A percentile compares a stretch with the other conserved stretches of the same genome.
phyloP scores from a whole-genome alignment of 2,888 invertebrate species.

The Phortica okadai region DNA sequence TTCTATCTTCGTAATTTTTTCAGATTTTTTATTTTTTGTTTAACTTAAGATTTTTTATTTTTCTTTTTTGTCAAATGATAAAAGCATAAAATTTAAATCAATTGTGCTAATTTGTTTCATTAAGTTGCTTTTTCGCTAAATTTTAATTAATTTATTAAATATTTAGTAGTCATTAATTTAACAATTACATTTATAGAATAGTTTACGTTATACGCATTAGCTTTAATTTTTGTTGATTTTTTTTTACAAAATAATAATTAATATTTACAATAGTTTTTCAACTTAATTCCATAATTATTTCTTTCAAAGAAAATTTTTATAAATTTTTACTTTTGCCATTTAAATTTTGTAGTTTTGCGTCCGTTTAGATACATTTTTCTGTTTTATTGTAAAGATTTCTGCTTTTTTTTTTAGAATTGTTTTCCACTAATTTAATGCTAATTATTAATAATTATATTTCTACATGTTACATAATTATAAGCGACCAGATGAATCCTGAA shows the following conservation, averaged over 20 bases:
- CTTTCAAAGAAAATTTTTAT: conserved; percentile 48
- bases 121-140: conserved; percentile 14
- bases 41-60: neutral
- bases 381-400: conserved; percentile 31
- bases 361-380: conserved; percentile 13
- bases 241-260: conserved; percentile 1
- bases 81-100: conserved; percentile 10
- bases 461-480: conserved; percentile 54
- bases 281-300: conserved; percentile 28
- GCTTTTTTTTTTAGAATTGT: conserved; percentile 33
- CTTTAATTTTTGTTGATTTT: neutral
- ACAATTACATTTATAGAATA: conserved; percentile 7
- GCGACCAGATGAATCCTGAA: conserved; percentile 73
- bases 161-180: conserved; percentile 11
- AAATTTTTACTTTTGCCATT: conserved; percentile 33
- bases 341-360: conserved; percentile 19
- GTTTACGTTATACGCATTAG: conserved; percentile 17
- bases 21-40: neutral
- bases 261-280: conserved; percentile 12
- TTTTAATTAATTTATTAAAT: neutral
- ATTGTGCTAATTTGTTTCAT: conserved; percentile 26
- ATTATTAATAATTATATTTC: conserved; percentile 60
- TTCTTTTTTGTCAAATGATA: neutral
- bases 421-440: conserved; percentile 62
- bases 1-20: neutral